Base-by-base conservation (phyloP, 1,140 invertebrate genomes). In the Lordiphosa clarofinis region DNA sequence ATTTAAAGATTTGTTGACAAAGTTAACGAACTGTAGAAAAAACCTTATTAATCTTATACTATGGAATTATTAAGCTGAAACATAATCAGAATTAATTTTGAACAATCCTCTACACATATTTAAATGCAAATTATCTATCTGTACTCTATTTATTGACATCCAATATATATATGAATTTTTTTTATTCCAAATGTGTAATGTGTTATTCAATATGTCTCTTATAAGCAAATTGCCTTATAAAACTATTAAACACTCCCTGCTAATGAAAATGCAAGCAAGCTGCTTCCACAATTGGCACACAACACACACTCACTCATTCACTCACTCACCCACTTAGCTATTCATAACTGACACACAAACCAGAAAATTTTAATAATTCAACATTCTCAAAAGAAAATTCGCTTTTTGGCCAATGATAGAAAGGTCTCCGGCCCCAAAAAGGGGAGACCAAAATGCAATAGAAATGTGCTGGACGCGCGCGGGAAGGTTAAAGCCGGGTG, bases 331-430 rank as follows among this genome's bases (percentile, higher is more conserved):
- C 68, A 78, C 73, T 78, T 73, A 72, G 56, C 52, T 73, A 78
- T 78, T 78, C 74, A 78, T 78, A 78, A 78, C 73, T 55, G 64
- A 59, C 63, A 57, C 43, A 64, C 36, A 62, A 46, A 28, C 28
- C 68, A 37, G 55, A 46, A 49, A 60, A 81, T 81, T 81, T 78
- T 56, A 78, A 78, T 81, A 78, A 74, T 81, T 78, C 56, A 81
- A 61, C 56, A 49, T 49, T 66, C 54, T 55, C 56, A 65, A 38
- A 69, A 58, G 43, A 58, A 69, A 73, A 81, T 70, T 81, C 65
- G 65, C 70, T 71, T 57, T 73, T 66, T 72, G 64, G 61, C 56
- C 69, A 69, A 53, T 62, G 38, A 48, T 52, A 49, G 38, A 66
- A 56, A 47, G 43, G 50, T 42, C 19, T n/a, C 6, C 36, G 12